These are phyloP conservation scores for Petrocephalus zakoni DNA, from an alignment of 2,113 vertebrate species.

Conservation along the genomic window DNA sequence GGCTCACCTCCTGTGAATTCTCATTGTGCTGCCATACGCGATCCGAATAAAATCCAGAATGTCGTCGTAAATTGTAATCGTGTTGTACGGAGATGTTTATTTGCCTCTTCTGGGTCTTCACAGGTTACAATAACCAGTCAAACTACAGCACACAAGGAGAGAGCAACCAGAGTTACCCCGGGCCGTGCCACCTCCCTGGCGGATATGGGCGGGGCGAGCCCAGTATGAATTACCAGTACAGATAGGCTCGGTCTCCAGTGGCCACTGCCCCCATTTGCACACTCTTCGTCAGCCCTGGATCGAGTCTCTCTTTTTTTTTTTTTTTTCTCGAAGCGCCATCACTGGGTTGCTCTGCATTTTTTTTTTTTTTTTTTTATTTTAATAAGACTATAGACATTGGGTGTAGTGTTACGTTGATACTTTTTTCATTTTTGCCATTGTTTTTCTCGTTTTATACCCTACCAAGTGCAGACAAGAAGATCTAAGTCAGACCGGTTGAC, in stretches of 20 bases:
- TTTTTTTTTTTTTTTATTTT: background rate
- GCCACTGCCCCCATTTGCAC: background rate
- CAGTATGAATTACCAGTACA: conserved; percentile 90
- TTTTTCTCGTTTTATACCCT: background rate
- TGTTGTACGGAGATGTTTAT: background rate
- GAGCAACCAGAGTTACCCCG: conserved; percentile 68
- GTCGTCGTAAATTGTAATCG: background rate
- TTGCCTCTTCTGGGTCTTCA: background rate
- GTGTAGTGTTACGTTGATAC: background rate
- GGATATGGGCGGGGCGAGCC: conserved; percentile 69
- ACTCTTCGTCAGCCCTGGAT: conserved; percentile 30
- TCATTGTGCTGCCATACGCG: background rate
- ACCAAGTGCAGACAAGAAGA: background rate
- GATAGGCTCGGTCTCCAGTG: conserved; percentile 63
- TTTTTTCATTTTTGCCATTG: background rate
- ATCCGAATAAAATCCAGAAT: background rate
- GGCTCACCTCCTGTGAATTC: background rate
- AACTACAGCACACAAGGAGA: conserved; percentile 74
- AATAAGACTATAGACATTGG: background rate
- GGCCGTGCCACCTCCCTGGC: conserved; percentile 63
- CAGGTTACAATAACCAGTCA: conserved; percentile 79
- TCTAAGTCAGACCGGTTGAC: background rate
- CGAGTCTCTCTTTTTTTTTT: conserved; percentile 32
- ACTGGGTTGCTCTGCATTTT: conserved; percentile 28
- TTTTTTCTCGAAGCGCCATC: conserved; percentile 34